Evolutionary conservation across 2,113 vertebrate genomes (phyloP), one percentile per base, ranked within the genome.

Genomic region (Perca schrenkii): DNA sequence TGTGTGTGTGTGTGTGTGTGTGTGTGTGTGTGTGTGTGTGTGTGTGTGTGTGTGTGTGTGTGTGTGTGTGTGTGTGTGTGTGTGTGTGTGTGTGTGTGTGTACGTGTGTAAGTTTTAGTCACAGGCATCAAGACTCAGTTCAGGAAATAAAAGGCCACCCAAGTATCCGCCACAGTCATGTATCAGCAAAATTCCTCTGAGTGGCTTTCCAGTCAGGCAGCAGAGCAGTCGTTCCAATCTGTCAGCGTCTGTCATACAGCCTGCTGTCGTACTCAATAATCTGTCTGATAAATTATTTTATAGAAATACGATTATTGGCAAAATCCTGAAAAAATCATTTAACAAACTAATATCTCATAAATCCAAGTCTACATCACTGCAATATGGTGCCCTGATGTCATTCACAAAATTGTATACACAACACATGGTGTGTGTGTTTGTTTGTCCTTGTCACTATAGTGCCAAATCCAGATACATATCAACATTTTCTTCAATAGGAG

Each of bases 81-180:
- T 47, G 47, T 49, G 47, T 80, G 60, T 75, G 52, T 73, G 25
- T 66, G 49, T 49, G 49, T 63, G 62, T 64, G 83, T 72, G 61
- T 34, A 53, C 64, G 52, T 72, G 81, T 80, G 73, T 79, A 60
- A 52, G 74, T 84, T 89, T 90, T 83, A 66, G 80, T 88, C 82
- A 68, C 82, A 82, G 83, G 82, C 71, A 83, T 86, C 87, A 85
- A 15, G 77, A 76, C 56, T 81, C 60, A 34, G 57, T 82, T 76
- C 77, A 76, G 90, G 92, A 95, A 93, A 92, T 88, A 87, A 87
- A 90, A 88, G 76, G 86, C 91, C 84, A 78, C 66, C 72, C 77
- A 77, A 77, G 86, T 91, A 74, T 86, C 81, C 82, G 56, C 75
- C 65, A 61, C 56, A 77, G 81, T 67, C 70, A 36, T 80, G 79